Percentiles rank a stretch among this genome's conserved stretches.
phyloP scores from a whole-genome alignment of 2,797 vertebrate species.

The Moxostoma hubbsi region DNA sequence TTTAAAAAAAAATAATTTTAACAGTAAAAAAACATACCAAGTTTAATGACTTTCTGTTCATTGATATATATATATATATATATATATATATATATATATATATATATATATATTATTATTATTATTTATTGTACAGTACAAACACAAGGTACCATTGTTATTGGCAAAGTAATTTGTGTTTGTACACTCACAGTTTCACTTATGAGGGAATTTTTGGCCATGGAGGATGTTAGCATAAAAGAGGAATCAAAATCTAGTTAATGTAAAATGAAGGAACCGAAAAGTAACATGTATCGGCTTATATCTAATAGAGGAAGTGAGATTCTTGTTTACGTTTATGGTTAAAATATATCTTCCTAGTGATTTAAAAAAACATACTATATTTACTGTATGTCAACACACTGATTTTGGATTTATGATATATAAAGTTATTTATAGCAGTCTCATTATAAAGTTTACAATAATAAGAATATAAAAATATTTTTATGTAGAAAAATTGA shows the following conservation, averaged over 20 bases:
- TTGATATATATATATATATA: not conserved
- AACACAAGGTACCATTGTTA: not conserved
- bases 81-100: not conserved
- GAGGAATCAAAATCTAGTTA: constrained; percentile 36
- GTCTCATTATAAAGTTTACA: not conserved
- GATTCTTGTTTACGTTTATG: constrained; percentile 9
- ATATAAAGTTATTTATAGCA: not conserved
- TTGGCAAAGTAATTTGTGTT: not conserved
- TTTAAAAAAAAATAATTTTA: not conserved
- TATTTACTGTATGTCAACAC: constrained; percentile 2
- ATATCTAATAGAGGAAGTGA: constrained; percentile 36
- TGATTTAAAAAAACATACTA: not conserved
- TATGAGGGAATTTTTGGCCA: constrained; percentile 5
- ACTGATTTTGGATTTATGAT: not conserved
- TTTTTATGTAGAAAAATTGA: constrained; percentile 5
- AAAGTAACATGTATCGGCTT: constrained; percentile 13
- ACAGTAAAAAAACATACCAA: not conserved
- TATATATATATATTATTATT: not conserved
- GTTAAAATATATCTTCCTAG: constrained; percentile 6
- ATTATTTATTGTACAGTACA: not conserved
- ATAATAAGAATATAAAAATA: constrained; percentile 8
- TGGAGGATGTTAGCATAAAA: constrained; percentile 23
- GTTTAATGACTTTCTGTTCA: not conserved
- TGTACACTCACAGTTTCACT: constrained; percentile 18
- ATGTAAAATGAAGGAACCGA: constrained; percentile 39